Conservation (phyloP, 1,140 invertebrate genomes). For the Chlorops oryzae region DNA sequence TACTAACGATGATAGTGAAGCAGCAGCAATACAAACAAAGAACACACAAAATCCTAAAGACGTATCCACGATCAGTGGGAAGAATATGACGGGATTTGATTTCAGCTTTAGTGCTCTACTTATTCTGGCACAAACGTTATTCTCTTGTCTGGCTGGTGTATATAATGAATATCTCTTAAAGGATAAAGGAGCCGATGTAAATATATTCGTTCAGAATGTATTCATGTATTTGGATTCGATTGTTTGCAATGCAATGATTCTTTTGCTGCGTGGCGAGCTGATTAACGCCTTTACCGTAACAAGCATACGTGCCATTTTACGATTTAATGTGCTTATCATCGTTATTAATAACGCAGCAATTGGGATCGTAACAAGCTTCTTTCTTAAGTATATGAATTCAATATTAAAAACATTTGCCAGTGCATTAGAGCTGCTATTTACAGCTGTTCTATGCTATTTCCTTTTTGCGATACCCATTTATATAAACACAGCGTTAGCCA, state of each 20-base stretch:
- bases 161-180: constrained; percentile 96
- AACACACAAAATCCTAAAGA: background rate
- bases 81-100: constrained; percentile 49
- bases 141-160: constrained; percentile 89
- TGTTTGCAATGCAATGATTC: constrained; percentile 71
- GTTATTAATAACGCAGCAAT: constrained; percentile 86
- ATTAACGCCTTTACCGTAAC: constrained; percentile 54
- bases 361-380: constrained; percentile 91
- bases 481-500: constrained; percentile 73
- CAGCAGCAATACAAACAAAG: constrained; percentile 19
- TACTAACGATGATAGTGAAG: constrained; percentile 32
- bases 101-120: constrained; percentile 67
- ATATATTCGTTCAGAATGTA: constrained; percentile 90
- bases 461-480: constrained; percentile 84
- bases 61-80: constrained; percentile 35
- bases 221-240: constrained; percentile 96
- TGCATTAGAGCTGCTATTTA: constrained; percentile 87
- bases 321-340: constrained; percentile 70
- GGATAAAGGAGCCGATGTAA: constrained; percentile 70
- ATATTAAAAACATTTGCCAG: constrained; percentile 95
- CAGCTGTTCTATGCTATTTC: constrained; percentile 81
- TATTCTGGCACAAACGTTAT: constrained; percentile 78
- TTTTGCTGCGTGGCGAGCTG: constrained; percentile 62
- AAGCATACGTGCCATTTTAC: constrained; percentile 55
- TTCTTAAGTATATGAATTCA: constrained; percentile 88